Evolutionary conservation across 2,888 invertebrate genomes (phyloP).

Genomic region (Bombyx huttoni): DNA sequence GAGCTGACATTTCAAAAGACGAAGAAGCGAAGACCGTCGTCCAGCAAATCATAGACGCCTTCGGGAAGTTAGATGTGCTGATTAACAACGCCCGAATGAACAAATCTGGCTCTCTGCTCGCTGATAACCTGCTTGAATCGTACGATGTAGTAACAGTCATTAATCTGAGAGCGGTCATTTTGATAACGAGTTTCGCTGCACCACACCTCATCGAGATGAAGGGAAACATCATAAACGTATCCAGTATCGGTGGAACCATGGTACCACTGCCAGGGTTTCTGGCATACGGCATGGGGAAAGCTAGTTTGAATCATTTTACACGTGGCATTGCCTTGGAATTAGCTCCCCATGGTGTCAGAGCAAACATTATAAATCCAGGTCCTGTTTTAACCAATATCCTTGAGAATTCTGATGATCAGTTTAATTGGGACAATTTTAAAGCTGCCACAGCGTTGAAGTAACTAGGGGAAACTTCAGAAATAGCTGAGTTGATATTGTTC

Average conservation of each 20-base stretch:
- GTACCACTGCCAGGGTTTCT: slow-evolving; percentile 2
- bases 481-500: slow-evolving; percentile 17
- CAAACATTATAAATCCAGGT: slow-evolving; percentile 63
- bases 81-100: slow-evolving; percentile 22
- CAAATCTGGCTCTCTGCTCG: slow-evolving; percentile 6
- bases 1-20: background rate
- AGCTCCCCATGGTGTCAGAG: slow-evolving; percentile 69
- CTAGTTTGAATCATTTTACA: slow-evolving; percentile 81
- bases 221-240: too few relatives aligned
- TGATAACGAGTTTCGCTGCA: too few relatives aligned
- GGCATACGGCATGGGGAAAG: slow-evolving; percentile 43
- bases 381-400: too few relatives aligned
- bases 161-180: too few relatives aligned
- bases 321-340: too few relatives aligned
- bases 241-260: slow-evolving; percentile 9
- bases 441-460: too few relatives aligned
- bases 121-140: slow-evolving; percentile 13
- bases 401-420: background rate
- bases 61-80: slow-evolving; percentile 16
- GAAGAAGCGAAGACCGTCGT: background rate
- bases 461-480: slow-evolving; percentile 7
- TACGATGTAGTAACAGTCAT: too few relatives aligned
- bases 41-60: slow-evolving; percentile 5
- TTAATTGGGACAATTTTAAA: background rate
- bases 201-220: slow-evolving; percentile 15